A percentile compares a stretch with the other conserved stretches of the same genome.
Evolutionary conservation across 2,113 vertebrate species (phyloP).

Genomic region (Fulica atra): DNA sequence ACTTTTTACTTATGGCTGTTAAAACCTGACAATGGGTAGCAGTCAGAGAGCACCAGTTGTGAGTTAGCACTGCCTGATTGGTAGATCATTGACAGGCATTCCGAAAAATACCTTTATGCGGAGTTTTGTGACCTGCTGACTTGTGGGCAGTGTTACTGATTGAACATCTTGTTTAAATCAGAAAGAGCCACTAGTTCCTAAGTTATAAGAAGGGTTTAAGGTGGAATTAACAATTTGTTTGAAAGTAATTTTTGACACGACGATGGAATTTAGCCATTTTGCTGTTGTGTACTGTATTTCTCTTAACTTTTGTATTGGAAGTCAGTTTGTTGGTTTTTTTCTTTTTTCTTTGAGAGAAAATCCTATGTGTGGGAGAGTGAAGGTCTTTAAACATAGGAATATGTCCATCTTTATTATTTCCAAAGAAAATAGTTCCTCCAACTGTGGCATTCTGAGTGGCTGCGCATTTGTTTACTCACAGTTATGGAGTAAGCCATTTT

Average conservation of each 20-base stretch:
- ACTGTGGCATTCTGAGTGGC: background rate
- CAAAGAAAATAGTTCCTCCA: background rate
- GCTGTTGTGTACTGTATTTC: background rate
- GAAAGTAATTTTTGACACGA: background rate
- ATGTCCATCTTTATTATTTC: background rate
- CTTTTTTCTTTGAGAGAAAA: background rate
- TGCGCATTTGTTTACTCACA: background rate
- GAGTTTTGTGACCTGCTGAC: background rate
- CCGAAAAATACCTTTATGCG: background rate
- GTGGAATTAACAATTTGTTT: background rate
- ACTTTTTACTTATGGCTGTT: background rate
- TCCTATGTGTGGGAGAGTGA: background rate
- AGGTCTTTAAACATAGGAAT: background rate
- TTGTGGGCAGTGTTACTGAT: background rate
- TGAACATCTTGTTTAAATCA: background rate
- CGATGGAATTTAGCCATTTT: background rate
- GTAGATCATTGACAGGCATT: background rate
- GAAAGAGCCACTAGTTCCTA: background rate
- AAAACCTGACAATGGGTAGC: background rate
- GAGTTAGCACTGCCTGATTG: background rate
- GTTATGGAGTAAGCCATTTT: background rate
- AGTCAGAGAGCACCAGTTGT: background rate
- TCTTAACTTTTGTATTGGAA: background rate
- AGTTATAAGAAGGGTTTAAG: background rate
- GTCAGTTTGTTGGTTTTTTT: background rate